Percentiles rank a stretch among this genome's conserved stretches.
phyloP scores from a whole-genome alignment of 2,113 vertebrate genomes.

The Propithecus coquereli region DNA sequence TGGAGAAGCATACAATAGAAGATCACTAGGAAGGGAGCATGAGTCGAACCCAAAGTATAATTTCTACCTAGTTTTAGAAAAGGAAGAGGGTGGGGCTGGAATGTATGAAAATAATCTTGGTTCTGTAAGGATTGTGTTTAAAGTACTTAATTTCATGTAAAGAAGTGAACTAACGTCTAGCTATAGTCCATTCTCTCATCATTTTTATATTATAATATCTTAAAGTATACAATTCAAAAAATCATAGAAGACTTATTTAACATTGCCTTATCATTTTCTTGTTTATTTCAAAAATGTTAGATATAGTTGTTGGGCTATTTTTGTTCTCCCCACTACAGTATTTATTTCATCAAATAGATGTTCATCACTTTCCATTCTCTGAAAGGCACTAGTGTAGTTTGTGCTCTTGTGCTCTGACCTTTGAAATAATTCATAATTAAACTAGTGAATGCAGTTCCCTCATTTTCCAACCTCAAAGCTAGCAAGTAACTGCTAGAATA shows the following conservation, averaged over 20 bases:
- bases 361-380: constrained; percentile 56
- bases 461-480: constrained; percentile 68
- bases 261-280: background rate
- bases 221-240: background rate
- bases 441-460: constrained; percentile 54
- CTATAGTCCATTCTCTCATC: background rate
- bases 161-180: background rate
- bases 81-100: background rate
- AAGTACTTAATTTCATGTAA: background rate
- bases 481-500: constrained; percentile 39
- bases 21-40: background rate
- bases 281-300: constrained; percentile 14
- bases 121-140: background rate
- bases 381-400: constrained; percentile 62
- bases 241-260: background rate
- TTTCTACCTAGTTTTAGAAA: constrained; percentile 23
- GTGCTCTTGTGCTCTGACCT: constrained; percentile 61
- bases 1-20: background rate
- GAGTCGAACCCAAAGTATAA: background rate
- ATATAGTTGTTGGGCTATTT: constrained; percentile 39
- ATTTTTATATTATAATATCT: background rate
- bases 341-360: constrained; percentile 60
- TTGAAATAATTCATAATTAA: constrained; percentile 68
- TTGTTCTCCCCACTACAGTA: constrained; percentile 50
- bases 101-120: background rate